Conservation (phyloP, 2,113 vertebrate species). For the Ciconia stormi region DNA sequence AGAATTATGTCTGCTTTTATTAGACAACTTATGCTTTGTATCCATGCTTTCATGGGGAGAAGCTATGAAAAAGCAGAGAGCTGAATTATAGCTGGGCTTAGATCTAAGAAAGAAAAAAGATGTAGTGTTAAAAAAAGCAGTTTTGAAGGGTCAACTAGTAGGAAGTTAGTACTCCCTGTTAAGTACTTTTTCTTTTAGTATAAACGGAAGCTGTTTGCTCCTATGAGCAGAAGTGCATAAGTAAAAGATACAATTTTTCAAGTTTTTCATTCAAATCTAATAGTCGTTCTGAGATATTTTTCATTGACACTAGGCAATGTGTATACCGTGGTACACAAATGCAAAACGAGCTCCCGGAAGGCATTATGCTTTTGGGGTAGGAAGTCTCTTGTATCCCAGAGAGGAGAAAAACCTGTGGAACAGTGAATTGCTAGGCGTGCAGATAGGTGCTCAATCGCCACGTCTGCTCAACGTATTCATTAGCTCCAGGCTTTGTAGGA, state of each 20-base stretch:
- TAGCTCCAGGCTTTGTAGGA: not conserved
- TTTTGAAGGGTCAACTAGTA: not conserved
- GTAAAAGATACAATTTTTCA: not conserved
- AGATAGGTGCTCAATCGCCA: too few relatives aligned
- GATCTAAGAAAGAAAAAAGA: not conserved
- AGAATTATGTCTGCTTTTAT: not conserved
- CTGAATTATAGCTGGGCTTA: not conserved
- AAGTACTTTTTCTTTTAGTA: not conserved
- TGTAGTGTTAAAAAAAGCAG: not conserved
- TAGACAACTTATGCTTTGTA: not conserved
- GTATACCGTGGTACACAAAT: not conserved
- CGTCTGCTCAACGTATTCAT: not conserved
- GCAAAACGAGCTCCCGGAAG: rapidly evolving
- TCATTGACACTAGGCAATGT: not conserved
- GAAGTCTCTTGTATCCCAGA: not conserved
- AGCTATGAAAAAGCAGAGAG: not conserved
- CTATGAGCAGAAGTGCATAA: not conserved
- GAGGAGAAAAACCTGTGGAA: not conserved
- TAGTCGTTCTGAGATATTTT: not conserved
- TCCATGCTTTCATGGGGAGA: not conserved
- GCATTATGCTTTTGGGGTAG: not conserved
- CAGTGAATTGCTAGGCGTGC: too few relatives aligned
- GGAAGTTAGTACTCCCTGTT: not conserved
- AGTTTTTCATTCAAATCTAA: not conserved
- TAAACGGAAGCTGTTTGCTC: not conserved